A percentile compares a stretch with the other conserved stretches of the same genome.
phyloP scores from a whole-genome alignment of 2,888 invertebrate species.

The Lasioglossum villosulum region DNA sequence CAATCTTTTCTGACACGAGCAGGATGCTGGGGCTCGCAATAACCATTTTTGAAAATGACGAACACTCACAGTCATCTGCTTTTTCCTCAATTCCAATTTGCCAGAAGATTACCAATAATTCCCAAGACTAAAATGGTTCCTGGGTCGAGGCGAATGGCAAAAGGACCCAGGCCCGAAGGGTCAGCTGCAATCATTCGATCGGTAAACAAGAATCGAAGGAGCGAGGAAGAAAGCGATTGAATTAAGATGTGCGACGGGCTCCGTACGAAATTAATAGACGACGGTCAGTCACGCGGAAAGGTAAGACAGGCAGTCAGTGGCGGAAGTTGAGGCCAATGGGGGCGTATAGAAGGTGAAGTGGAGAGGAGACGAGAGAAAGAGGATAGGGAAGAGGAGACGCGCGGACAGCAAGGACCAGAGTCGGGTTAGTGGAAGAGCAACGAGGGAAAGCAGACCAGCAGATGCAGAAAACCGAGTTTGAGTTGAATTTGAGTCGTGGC shows the following conservation, averaged over 20 bases:
- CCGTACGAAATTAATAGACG: conserved; percentile 37
- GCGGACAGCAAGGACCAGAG: conserved; percentile 28
- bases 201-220: background rate
- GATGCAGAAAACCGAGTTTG: conserved; percentile 81
- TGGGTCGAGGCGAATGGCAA: background rate
- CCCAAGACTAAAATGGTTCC: background rate
- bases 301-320: conserved; percentile 16
- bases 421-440: conserved; percentile 43
- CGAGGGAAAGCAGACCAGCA: conserved; percentile 75
- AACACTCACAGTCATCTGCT: background rate
- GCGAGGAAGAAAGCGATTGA: background rate
- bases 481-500: conserved; percentile 83
- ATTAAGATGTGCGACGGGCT: conserved; percentile 39
- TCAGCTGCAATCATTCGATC: background rate
- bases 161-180: background rate
- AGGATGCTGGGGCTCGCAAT: background rate
- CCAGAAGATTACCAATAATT: background rate
- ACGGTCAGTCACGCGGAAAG: conserved; percentile 16
- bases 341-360: background rate
- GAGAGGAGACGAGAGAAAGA: background rate
- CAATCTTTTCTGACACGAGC: too few species aligned
- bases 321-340: background rate
- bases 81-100: background rate
- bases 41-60: background rate
- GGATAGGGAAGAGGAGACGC: background rate